These are phyloP conservation scores for Sarotherodon lohbergeri DNA, from an alignment of 2,113 vertebrate genomes.

Conservation along the genomic window DNA sequence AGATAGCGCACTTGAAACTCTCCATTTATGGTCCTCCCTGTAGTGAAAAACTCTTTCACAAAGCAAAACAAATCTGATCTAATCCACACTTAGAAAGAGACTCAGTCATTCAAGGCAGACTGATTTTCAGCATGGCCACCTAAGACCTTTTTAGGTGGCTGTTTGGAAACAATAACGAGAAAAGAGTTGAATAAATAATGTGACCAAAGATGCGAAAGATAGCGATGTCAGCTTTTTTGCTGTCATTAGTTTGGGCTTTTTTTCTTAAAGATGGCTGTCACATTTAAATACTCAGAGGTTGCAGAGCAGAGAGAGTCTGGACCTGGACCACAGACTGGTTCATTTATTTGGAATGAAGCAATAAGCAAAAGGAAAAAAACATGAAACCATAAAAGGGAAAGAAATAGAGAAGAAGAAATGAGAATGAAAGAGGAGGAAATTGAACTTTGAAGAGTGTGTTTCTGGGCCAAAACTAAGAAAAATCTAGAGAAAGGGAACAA, in stretches of 20 bases:
- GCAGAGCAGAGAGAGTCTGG: neutral
- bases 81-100: constrained; percentile 6
- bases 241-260: neutral
- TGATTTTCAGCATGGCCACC: neutral
- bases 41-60: neutral
- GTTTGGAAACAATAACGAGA: neutral
- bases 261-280: neutral
- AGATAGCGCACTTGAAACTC: neutral
- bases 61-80: neutral
- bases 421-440: neutral
- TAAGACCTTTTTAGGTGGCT: neutral
- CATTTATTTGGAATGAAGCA: neutral
- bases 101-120: neutral
- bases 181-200: neutral
- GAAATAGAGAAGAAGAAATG: neutral
- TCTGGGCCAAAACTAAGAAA: neutral
- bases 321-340: neutral
- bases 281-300: neutral
- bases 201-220: neutral
- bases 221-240: neutral
- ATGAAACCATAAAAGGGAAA: neutral
- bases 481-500: neutral
- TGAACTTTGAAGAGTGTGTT: neutral
- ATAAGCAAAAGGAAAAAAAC: neutral
- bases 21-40: constrained; percentile 10